Percentiles rank a stretch among this genome's conserved stretches.
Conservation (phyloP, 2,797 vertebrate species). For the Spizella passerina region DNA sequence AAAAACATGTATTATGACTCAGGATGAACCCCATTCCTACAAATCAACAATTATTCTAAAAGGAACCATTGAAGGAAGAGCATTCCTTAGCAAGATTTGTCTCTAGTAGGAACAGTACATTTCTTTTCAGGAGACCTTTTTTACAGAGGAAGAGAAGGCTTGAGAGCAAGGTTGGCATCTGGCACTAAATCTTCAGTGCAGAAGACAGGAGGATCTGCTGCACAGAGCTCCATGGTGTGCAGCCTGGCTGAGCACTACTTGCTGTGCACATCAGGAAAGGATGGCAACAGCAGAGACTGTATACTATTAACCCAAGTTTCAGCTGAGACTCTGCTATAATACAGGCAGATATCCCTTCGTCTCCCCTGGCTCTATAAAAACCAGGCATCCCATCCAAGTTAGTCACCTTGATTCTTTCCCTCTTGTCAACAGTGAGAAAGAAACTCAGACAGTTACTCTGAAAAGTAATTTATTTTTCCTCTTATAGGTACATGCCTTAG, state of each 20-base stretch:
- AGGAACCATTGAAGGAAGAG: not conserved
- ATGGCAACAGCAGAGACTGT: not conserved
- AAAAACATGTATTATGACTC: not conserved
- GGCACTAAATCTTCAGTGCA: not conserved
- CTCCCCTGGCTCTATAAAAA: not conserved
- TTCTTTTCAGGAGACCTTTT: not conserved
- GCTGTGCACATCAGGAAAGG: not conserved
- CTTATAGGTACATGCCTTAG: not conserved
- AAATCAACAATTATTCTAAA: not conserved
- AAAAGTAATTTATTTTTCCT: not conserved
- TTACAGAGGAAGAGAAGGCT: not conserved
- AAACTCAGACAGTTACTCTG: not conserved
- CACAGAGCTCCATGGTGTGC: rapidly evolving
- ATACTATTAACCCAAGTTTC: not conserved
- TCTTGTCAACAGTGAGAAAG: not conserved
- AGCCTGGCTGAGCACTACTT: not conserved
- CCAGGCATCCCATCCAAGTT: not conserved
- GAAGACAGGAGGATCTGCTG: not conserved
- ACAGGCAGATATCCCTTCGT: not conserved
- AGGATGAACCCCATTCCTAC: not conserved
- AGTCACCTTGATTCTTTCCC: not conserved
- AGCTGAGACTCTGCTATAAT: not conserved
- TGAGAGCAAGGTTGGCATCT: not conserved
- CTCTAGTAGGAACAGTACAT: not conserved
- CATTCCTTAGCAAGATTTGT: not conserved